A percentile compares a stretch with the other conserved stretches of the same genome.
These are phyloP conservation scores for Stichopus chloronotus DNA, from an alignment of 35 echinoderm and acorn worm species.

Conservation along the genomic window DNA sequence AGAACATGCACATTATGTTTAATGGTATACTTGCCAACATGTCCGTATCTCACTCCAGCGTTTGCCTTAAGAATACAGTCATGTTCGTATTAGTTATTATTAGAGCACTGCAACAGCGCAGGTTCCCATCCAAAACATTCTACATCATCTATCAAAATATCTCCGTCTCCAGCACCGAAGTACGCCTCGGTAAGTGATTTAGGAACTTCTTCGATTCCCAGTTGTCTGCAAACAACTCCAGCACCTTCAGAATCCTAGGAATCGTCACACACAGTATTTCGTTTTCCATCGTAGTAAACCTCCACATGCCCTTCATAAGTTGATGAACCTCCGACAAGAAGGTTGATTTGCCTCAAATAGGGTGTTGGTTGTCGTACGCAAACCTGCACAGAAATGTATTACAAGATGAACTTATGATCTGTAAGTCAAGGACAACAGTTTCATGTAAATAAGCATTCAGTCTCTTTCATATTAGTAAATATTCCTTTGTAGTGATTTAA, in stretches of 20 bases:
- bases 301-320: neutral
- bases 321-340: neutral
- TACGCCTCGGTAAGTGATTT: neutral
- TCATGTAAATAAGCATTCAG: too few species aligned
- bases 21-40: too few species aligned
- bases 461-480: too few species aligned
- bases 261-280: conserved; percentile 24
- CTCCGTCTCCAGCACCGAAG: neutral
- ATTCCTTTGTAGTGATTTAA: too few species aligned
- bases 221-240: conserved; percentile 6
- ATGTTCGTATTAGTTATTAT: neutral
- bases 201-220: neutral
- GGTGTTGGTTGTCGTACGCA: too few species aligned
- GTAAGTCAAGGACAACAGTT: too few species aligned
- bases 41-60: neutral
- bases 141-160: neutral
- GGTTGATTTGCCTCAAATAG: too few species aligned
- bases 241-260: conserved; percentile 11
- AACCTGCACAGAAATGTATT: too few species aligned
- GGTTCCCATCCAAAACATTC: neutral
- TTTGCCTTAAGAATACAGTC: neutral
- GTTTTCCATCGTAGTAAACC: neutral
- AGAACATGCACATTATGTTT: too few species aligned
- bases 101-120: neutral
- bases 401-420: too few species aligned